phyloP scores from a whole-genome alignment of 2,888 invertebrate species.

The Synergus japonicus region DNA sequence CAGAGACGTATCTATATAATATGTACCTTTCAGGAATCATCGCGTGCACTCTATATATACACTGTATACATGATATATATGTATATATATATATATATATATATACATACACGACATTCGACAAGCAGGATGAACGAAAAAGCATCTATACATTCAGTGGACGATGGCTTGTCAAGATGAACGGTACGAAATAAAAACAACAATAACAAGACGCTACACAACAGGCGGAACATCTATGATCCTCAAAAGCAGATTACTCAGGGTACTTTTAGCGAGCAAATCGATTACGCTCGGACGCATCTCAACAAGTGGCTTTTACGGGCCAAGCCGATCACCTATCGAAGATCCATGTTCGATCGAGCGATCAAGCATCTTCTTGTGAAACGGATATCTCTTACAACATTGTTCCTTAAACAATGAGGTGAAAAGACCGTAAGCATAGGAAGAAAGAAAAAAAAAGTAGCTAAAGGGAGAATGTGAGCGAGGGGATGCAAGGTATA shows the following conservation, averaged over 20 bases:
- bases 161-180: conserved; percentile 32
- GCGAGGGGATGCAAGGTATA: conserved; percentile 28
- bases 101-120: background rate
- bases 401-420: conserved; percentile 53
- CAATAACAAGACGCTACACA: conserved; percentile 43
- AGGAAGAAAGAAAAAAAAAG: conserved; percentile 14
- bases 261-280: conserved; percentile 70
- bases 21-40: background rate
- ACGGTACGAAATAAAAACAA: conserved; percentile 3
- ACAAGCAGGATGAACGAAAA: conserved; percentile 10
- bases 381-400: conserved; percentile 61
- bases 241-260: conserved; percentile 72
- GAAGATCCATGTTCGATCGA: conserved; percentile 55
- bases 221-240: conserved; percentile 64
- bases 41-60: background rate
- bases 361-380: conserved; percentile 62
- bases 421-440: conserved; percentile 31
- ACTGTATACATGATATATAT: too few relatives aligned
- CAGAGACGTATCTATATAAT: background rate
- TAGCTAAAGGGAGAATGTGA: conserved; percentile 47
- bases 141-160: background rate
- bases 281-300: conserved; percentile 73
- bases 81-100: too few relatives aligned
- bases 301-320: conserved; percentile 74
- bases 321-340: conserved; percentile 54